Conservation (phyloP, 2,888 invertebrate genomes). For the Monochamus alternatus region DNA sequence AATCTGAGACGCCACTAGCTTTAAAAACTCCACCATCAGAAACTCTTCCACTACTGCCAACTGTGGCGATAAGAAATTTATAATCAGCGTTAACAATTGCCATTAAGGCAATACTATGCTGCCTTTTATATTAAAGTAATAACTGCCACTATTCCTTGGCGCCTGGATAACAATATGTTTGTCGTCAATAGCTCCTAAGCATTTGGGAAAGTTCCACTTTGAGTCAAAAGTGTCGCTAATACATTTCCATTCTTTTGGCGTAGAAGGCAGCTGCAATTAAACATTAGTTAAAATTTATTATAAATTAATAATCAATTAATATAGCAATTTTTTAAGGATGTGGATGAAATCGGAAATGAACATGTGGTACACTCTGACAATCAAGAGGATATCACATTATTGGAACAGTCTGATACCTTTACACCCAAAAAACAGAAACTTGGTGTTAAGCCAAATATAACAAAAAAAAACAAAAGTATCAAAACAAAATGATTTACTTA, state of each 20-base stretch:
- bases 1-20: constrained; percentile 43
- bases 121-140: constrained; percentile 18
- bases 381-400: too few species aligned
- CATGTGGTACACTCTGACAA: too few species aligned
- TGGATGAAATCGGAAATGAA: too few species aligned
- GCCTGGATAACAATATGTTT: constrained; percentile 44
- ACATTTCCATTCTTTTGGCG: constrained; percentile 36
- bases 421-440: not conserved
- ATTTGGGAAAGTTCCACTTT: constrained; percentile 47
- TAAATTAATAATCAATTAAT: too few species aligned
- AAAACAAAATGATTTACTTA: not conserved
- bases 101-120: constrained; percentile 40
- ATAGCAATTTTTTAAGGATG: too few species aligned
- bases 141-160: constrained; percentile 41
- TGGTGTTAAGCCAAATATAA: not conserved
- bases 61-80: constrained; percentile 31
- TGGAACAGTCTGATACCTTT: too few species aligned
- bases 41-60: constrained; percentile 43
- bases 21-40: constrained; percentile 44
- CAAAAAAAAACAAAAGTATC: not conserved
- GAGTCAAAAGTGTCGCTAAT: constrained; percentile 43
- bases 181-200: constrained; percentile 46
- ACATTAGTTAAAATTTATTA: not conserved
- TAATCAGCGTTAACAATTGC: constrained; percentile 12
- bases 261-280: constrained; percentile 33